Conservation (phyloP, 2,797 vertebrate genomes). For the Miichthys miiuy region DNA sequence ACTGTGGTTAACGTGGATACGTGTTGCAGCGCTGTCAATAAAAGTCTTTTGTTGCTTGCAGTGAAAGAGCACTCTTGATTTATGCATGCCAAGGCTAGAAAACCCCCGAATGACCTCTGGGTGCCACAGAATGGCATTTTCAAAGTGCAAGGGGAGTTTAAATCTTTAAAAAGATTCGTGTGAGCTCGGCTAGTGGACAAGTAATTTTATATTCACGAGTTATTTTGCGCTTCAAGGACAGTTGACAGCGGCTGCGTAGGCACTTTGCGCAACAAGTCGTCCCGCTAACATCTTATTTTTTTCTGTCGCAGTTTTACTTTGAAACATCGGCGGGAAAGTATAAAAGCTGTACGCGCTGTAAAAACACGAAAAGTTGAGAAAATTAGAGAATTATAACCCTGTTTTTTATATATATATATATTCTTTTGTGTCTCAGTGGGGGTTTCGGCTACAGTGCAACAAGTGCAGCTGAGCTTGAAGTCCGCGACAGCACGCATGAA, state of each 20-base stretch:
- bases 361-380: background rate
- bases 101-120: constrained; percentile 73
- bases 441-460: constrained; percentile 56
- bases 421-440: constrained; percentile 4
- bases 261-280: background rate
- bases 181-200: background rate
- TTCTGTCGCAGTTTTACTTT: background rate
- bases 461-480: constrained; percentile 78
- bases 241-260: constrained; percentile 35
- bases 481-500: constrained; percentile 57
- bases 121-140: constrained; percentile 59
- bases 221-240: constrained; percentile 40
- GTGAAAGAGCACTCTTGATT: constrained; percentile 75
- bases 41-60: constrained; percentile 73
- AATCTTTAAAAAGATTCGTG: constrained; percentile 53
- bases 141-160: constrained; percentile 52
- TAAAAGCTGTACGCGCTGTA: rapidly evolving
- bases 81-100: constrained; percentile 74
- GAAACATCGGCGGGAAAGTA: background rate
- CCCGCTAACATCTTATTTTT: constrained; percentile 5
- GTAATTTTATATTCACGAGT: constrained; percentile 33
- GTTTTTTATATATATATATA: background rate
- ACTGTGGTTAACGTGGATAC: constrained; percentile 35
- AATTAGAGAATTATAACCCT: rapidly evolving
- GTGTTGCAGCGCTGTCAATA: constrained; percentile 58